phyloP scores from a whole-genome alignment of 2,113 vertebrate species.

The Laticauda laticaudata region DNA sequence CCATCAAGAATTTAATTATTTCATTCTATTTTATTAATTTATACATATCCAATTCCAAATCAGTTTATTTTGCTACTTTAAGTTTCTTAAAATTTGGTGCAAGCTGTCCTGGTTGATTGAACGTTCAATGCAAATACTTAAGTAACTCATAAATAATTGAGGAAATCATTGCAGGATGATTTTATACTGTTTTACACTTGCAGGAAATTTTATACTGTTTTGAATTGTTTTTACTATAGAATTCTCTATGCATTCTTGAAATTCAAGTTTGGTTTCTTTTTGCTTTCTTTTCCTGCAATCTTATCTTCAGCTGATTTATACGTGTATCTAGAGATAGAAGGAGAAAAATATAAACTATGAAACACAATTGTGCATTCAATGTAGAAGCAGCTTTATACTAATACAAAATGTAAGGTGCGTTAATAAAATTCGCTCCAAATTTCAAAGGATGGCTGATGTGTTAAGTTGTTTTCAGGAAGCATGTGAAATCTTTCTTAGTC shows the following conservation, averaged over 20 bases:
- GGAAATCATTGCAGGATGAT: background rate
- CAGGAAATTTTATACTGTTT: background rate
- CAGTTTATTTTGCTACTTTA: background rate
- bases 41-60: background rate
- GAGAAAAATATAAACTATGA: background rate
- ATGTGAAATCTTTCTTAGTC: background rate
- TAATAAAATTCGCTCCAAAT: background rate
- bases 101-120: background rate
- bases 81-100: background rate
- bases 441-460: background rate
- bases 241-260: background rate
- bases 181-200: background rate
- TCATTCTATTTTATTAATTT: background rate
- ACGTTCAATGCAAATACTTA: background rate
- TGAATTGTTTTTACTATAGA: background rate
- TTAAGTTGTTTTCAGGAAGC: background rate
- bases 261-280: background rate
- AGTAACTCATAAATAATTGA: background rate
- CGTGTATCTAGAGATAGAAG: fast-evolving
- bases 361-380: background rate
- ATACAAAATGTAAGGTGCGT: background rate
- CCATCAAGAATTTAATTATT: background rate
- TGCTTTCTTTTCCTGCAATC: background rate
- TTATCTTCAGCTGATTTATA: background rate
- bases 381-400: background rate